Conservation (phyloP, 2,797 vertebrate genomes). For the Odontamblyopus rebecca region DNA sequence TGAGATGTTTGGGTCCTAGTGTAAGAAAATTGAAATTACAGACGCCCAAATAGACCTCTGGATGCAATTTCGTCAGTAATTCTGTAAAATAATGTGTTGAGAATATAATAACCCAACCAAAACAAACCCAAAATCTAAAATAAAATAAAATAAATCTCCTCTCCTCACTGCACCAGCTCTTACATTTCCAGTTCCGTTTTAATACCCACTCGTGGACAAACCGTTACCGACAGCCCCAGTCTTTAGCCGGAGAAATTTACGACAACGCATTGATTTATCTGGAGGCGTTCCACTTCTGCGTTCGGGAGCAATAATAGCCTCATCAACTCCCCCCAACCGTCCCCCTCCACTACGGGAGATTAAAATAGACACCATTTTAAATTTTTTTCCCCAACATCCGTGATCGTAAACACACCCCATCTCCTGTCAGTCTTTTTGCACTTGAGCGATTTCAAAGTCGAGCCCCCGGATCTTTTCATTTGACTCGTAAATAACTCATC, state of each 20-base stretch:
- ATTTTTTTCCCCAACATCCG: constrained; percentile 59
- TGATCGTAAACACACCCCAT: constrained; percentile 54
- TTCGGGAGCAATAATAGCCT: constrained; percentile 41
- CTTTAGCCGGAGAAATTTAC: constrained; percentile 48
- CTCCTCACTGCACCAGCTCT: constrained; percentile 20
- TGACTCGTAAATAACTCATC: constrained; percentile 67
- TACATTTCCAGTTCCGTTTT: constrained; percentile 6
- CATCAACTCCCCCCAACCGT: constrained; percentile 33
- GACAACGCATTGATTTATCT: constrained; percentile 54
- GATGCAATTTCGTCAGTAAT: too few relatives aligned
- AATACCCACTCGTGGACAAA: constrained; percentile 18
- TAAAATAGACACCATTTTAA: constrained; percentile 52
- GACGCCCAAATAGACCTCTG: too few relatives aligned
- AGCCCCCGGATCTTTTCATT: constrained; percentile 56
- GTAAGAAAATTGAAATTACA: too few relatives aligned
- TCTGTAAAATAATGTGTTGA: too few relatives aligned
- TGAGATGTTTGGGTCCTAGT: too few relatives aligned
- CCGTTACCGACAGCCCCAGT: constrained; percentile 33
- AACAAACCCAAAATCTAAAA: too few relatives aligned
- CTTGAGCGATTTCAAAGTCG: constrained; percentile 48
- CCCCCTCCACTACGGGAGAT: constrained; percentile 40
- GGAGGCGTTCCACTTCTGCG: constrained; percentile 32
- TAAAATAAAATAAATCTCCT: not conserved
- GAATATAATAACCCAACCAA: too few relatives aligned
- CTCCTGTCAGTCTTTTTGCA: constrained; percentile 51